Base-by-base conservation (phyloP, 2,888 invertebrate genomes). In the Chloroclystis v-ata region DNA sequence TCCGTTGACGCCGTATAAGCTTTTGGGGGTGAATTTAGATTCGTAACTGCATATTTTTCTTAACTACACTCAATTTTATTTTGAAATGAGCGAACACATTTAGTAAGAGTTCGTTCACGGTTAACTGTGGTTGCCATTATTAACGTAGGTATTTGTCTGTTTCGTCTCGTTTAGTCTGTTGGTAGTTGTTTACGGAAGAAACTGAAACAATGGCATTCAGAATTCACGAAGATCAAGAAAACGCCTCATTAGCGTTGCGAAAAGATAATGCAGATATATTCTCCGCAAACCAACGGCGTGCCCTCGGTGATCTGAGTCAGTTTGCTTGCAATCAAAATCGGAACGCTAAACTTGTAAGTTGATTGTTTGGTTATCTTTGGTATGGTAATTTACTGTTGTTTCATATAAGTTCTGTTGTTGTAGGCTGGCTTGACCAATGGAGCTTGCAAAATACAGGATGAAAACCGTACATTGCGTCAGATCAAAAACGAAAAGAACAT, bases 161-260 rank as follows among this genome's bases (percentile, higher is more conserved):
- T 56, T 56, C 52, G n/a, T n/a, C 58, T 61, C 61, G 67, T 69
- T 65, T 70, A 59, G 48, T 72, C 58, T 57, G 65, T 69, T 56
- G 66, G 65, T 72, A 67, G 62, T 56, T 82, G 78, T 83, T 78
- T 80, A 80, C 81, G 77, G 76, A 79, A 74, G 63, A 65, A 74
- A 67, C 72, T 59, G 65, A 39, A 35, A 55, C 75, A 80, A 94
- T 94, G 94, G 93, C 93, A 79, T 92, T 94, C 78, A 90, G 91
- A 81, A 92, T 94, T 70, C 92, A 92, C 79, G 92, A 93, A 78
- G 94, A 94, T 81, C 92, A 92, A 76, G 94, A 94, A 82, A 95
- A 95, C 80, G 85, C 90, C 61, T 73, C 86, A 56, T 69, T 87
- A 60, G 85, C 83, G 52, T 75, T 85, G 41, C 81, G 83, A 59